Evolutionary conservation across 2,888 invertebrate genomes (phyloP).

Genomic region (Brachyopa scutellaris): DNA sequence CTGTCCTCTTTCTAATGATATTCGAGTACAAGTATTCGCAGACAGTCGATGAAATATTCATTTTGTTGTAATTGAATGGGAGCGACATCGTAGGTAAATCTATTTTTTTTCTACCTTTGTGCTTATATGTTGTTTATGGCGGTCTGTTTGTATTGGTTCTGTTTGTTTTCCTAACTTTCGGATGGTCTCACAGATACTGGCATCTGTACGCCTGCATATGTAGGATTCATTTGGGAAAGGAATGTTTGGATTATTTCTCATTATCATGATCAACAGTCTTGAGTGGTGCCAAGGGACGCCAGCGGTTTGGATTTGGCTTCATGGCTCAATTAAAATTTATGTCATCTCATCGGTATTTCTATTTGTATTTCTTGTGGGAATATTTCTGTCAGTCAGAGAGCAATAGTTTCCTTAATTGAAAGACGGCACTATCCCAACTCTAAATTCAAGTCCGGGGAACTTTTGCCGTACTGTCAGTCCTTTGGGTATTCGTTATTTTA

Average conservation of each 20-base stretch:
- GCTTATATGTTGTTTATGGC: not conserved
- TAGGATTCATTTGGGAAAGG: not conserved
- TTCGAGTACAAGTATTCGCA: conserved; percentile 63
- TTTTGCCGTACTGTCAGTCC: too few relatives aligned
- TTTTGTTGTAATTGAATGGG: conserved; percentile 31
- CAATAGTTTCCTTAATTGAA: too few relatives aligned
- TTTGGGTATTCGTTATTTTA: too few relatives aligned
- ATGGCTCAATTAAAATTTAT: conserved; percentile 58
- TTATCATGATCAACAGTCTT: conserved; percentile 55
- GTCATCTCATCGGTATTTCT: conserved; percentile 35
- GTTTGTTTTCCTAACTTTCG: conserved; percentile 31
- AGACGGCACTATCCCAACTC: too few relatives aligned
- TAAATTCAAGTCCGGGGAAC: too few relatives aligned
- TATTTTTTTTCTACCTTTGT: not conserved
- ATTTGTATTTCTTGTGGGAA: too few relatives aligned
- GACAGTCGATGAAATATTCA: conserved; percentile 63
- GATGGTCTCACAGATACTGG: conserved; percentile 38
- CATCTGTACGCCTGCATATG: conserved; percentile 6
- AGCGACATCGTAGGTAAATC: not conserved
- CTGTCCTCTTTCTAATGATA: conserved; percentile 30
- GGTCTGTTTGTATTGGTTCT: conserved; percentile 24
- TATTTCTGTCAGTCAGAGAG: too few relatives aligned
- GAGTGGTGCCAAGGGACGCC: conserved; percentile 4
- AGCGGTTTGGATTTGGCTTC: conserved; percentile 29
- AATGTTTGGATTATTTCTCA: conserved; percentile 60